Evolutionary conservation across 2,888 invertebrate genomes (phyloP), one percentile per base, ranked within the genome.

Genomic region (Cryptocephalus moraei): DNA sequence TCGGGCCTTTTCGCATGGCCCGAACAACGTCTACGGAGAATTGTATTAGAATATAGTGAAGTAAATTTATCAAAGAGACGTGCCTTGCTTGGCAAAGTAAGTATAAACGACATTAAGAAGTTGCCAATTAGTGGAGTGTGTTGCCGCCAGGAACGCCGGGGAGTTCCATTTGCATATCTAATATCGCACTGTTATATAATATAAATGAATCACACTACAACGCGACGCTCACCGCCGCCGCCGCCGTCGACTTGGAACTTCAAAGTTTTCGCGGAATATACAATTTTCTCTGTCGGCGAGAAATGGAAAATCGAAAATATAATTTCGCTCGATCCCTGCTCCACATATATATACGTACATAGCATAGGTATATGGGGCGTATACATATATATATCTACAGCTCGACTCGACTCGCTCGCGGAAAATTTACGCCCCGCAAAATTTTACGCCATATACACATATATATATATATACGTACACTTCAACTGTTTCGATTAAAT

Each of bases 41-140:
- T 66, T 62, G 63, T 66, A 66, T 65, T 65, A 65, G 62, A 62
- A 61, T 60, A 61, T 61, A 64, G 60, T 63, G 63, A 65, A 67
- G 66, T 66, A 63, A 66, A 67, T 66, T 65, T 69, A 68, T 69
- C 70, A 70, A 70, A 70, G 70, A 68, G 67, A 69, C 69, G 69
- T 69, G 69, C 68, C 63, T 66, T 62, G 68, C 66, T 62, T 70
- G 64, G 68, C 62, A 69, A 68, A 70, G 70, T 70, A 71, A 69
- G 70, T 70, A 69, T 70, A 71, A 71, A 71, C 69, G 70, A 70
- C 68, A 68, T 70, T 70, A 70, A 70, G 70, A 70, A 70, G 70
- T 70, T 70, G 69, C 68, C 69, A 70, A 70, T 70, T 70, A 70
- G 70, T 67, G 66, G 66, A 65, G 65, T 65, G 66, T 66, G 67